Evolutionary conservation across 2,888 invertebrate genomes (phyloP), one percentile per base, ranked within the genome.

Genomic region (Keiferia lycopersicella): DNA sequence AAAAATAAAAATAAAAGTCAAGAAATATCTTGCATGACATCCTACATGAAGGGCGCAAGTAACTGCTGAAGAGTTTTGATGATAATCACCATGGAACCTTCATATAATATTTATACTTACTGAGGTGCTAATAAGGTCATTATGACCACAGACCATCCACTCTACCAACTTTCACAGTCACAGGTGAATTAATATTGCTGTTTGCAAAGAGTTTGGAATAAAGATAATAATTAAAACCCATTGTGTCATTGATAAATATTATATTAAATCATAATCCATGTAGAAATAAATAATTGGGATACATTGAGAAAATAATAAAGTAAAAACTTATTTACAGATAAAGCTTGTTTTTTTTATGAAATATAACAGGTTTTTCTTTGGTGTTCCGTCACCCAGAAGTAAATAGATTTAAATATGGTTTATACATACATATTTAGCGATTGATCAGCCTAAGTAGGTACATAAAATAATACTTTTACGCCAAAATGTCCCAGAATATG

Each of bases 231-330:
- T 20, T 39, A 14, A 39, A 59, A 41, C 6, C n/a, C 26, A 38
- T 41, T 7, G 0, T 20, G 11, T 39, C 16, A 39, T 59, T 56
- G 75, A 78, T 78, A 77, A 77, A 78, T 78, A 77, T 69, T 66
- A 76, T 71, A 71, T 73, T 72, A 73, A 73, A 77, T 64, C 62
- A 63, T 53, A 41, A 77, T 72, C 76, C 74, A 75, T 75, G 73
- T 77, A 78, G 73, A 79, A 81, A 80, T 77, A 79, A 81, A 81
- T 79, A 81, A 77, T 74, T 50, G 56, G 39, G 76, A 77, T 80
- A 75, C 76, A 79, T 67, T 73, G 71, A 72, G 77, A 74, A 79
- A 73, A 75, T 73, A 74, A 76, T 73, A 77, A 64, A 30, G 41
- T 41, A 12, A 71, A 26, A 74, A 73, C 73, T 73, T 72, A 71